Evolutionary conservation across 2,888 invertebrate species (phyloP).

Genomic region (Dromius quadrimaculatus): DNA sequence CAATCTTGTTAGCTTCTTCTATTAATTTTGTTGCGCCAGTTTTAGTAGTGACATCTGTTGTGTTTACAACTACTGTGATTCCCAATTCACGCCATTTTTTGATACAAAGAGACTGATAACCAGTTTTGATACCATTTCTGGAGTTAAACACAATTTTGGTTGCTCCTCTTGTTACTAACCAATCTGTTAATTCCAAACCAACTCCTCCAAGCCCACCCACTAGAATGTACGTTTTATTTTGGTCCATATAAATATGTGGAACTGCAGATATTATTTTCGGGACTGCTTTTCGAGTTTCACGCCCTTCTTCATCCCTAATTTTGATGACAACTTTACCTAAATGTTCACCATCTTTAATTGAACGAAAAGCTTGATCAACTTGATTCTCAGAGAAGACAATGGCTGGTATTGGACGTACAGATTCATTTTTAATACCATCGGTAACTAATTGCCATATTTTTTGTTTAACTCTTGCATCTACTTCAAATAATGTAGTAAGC

Average conservation of each 20-base stretch:
- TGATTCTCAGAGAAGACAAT: constrained; percentile 89
- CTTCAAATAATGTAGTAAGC: constrained; percentile 91
- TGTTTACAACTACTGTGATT: constrained; percentile 74
- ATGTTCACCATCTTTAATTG: constrained; percentile 97
- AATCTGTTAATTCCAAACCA: constrained; percentile 92
- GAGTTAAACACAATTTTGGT: constrained; percentile 87
- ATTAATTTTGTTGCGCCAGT: constrained; percentile 76
- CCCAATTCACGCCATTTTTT: constrained; percentile 76
- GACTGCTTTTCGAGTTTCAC: constrained; percentile 66
- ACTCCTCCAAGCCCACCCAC: constrained; percentile 97
- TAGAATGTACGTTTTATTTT: constrained; percentile 80
- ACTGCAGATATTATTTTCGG: constrained; percentile 80
- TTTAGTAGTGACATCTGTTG: constrained; percentile 73
- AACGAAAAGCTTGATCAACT: constrained; percentile 93
- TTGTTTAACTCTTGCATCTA: constrained; percentile 76
- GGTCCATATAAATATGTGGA: constrained; percentile 87
- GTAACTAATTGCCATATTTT: constrained; percentile 82
- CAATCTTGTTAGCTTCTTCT: constrained; percentile 73
- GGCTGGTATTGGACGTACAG: constrained; percentile 89
- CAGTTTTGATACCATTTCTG: constrained; percentile 89
- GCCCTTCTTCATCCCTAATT: constrained; percentile 84
- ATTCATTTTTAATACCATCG: constrained; percentile 89
- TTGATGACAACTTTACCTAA: constrained; percentile 96
- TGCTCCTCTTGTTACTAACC: constrained; percentile 91
- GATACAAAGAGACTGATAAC: constrained; percentile 91